phyloP scores from a whole-genome alignment of 2,797 vertebrate genomes.

The Sebastolobus altivelis region DNA sequence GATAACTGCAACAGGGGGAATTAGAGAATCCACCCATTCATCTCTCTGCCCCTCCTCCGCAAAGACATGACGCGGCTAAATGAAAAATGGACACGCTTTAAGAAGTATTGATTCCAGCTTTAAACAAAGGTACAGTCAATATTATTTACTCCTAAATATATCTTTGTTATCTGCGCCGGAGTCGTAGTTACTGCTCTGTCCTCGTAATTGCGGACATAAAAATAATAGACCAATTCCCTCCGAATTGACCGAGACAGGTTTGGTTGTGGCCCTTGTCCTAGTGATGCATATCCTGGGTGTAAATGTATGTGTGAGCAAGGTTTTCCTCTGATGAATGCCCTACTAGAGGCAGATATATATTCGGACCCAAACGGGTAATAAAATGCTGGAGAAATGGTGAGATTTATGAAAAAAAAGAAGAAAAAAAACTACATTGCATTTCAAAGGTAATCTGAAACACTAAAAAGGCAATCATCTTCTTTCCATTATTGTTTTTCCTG shows the following conservation, averaged over 20 bases:
- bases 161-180: slow-evolving; percentile 89
- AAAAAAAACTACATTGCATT: slow-evolving; percentile 12
- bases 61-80: slow-evolving; percentile 87
- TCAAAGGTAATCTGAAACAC: slow-evolving; percentile 31
- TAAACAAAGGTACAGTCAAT: slow-evolving; percentile 92
- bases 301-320: slow-evolving; percentile 73
- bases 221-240: slow-evolving; percentile 88
- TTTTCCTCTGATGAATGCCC: slow-evolving; percentile 62
- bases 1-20: slow-evolving; percentile 87
- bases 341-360: slow-evolving; percentile 40
- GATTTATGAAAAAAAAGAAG: background rate
- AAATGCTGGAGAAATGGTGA: slow-evolving; percentile 18
- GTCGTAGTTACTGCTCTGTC: slow-evolving; percentile 84
- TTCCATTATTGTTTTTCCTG: slow-evolving; percentile 19
- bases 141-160: slow-evolving; percentile 92
- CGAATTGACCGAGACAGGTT: slow-evolving; percentile 84
- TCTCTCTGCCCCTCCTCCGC: slow-evolving; percentile 84
- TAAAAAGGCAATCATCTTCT: slow-evolving; percentile 37
- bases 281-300: slow-evolving; percentile 82
- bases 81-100: slow-evolving; percentile 91
- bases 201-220: slow-evolving; percentile 89
- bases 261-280: slow-evolving; percentile 73
- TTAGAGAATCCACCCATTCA: slow-evolving; percentile 87
- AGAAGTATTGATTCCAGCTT: slow-evolving; percentile 91
- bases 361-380: slow-evolving; percentile 41